Percentiles rank a stretch among this genome's conserved stretches.
These are phyloP conservation scores for Drosophila bipectinata DNA, from an alignment of 1,140 invertebrate genomes.

Conservation along the genomic window DNA sequence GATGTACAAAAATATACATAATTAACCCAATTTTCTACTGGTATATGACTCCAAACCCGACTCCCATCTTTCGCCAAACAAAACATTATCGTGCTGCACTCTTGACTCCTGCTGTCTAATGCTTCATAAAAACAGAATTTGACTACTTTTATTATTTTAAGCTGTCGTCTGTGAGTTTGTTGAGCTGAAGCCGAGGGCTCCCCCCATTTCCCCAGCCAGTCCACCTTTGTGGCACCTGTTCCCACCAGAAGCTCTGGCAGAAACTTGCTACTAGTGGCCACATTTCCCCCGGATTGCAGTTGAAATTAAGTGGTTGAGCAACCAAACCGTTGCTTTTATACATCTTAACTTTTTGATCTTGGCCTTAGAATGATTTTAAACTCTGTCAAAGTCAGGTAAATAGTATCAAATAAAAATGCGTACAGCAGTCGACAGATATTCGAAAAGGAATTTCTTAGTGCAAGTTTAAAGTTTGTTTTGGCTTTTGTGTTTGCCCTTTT, in stretches of 20 bases:
- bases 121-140: constrained; percentile 47
- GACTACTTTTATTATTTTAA: constrained; percentile 50
- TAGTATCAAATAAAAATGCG: not conserved
- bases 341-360: constrained; percentile 37
- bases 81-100: constrained; percentile 65
- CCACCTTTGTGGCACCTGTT: constrained; percentile 23
- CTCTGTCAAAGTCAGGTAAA: constrained; percentile 5
- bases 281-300: constrained; percentile 70
- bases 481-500: constrained; percentile 19
- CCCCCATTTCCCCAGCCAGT: constrained; percentile 17
- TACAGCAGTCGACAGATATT: too few relatives aligned
- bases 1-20: constrained; percentile 5
- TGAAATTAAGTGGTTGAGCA: constrained; percentile 63
- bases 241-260: constrained; percentile 15
- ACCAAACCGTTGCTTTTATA: constrained; percentile 11
- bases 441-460: not conserved
- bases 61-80: constrained; percentile 4
- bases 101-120: constrained; percentile 45
- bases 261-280: constrained; percentile 56
- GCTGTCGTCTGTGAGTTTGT: constrained; percentile 6
- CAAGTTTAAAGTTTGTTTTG: not conserved
- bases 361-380: constrained; percentile 56
- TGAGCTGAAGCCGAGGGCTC: constrained; percentile 2
- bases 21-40: constrained; percentile 22
- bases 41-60: constrained; percentile 13